Base-by-base conservation (phyloP, 2,797 vertebrate genomes). In the Spinibarbus caldwelli region DNA sequence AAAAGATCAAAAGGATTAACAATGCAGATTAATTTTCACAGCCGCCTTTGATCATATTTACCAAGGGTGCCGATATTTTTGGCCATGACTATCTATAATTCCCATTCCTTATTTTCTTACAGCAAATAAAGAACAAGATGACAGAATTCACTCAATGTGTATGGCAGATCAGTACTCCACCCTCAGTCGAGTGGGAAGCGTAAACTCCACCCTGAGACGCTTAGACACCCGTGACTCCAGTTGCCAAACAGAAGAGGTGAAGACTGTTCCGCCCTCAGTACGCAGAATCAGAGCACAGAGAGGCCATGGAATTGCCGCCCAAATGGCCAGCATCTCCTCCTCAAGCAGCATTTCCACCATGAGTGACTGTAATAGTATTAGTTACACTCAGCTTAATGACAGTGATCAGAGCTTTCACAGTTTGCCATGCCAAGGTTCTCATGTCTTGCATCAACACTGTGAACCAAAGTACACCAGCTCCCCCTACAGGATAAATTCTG, bases 271-370 rank as follows among this genome's bases (percentile, higher is more conserved):
- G 5, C 94, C 95, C 1, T 96, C 95, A 0, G 89, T 94, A 79
- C 94, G 97, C 86, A 96, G 95, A 91, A 99, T 99, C 91, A 91
- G 97, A 82, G 97, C 97, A 0, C 97, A 98, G 23, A 96, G 92
- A 70, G 97, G 97, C 34, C 95, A 96, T 8, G 96, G 97, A 38
- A 95, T 98, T 43, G 95, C 96, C 5, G 95, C 96, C 83, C 96
- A 98, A 92, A 97, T 97, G 95, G 95, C 95, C 41, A 96, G 96
- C n/a, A 93, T 97, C 86, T 96, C 96, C 26, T 87, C 87, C 43
- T 95, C 95, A n/a, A 95, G 95, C 85, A 96, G 95, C 83, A 94
- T 96, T 90, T 95, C 91, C 0, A 92, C 93, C 86, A 92, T 95
- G 89, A 96, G 94, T 21, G 95, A 96, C 64, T 92, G 94, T 11